Base-by-base conservation (phyloP, 1,140 invertebrate species). In the Holcopasites calliopsidis region DNA sequence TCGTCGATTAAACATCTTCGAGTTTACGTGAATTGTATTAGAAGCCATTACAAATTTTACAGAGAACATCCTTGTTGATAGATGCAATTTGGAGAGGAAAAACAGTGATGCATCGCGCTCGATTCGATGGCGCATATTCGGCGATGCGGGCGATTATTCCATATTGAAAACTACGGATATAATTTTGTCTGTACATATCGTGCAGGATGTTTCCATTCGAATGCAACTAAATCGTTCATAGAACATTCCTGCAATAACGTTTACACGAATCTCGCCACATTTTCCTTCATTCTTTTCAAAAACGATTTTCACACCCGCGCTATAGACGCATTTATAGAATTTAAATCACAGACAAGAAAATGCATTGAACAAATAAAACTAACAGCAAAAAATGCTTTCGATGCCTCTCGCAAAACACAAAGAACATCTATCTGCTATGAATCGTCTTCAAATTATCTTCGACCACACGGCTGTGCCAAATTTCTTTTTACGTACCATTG, bases 211-310 rank as follows among this genome's bases (percentile, higher is more conserved):
- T n/a, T n/a, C n/a, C n/a, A n/a, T n/a, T n/a, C n/a, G 38, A 16
- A 40, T 16, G 38, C 38, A 44, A 64, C 49, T 64, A 47, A 65
- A 65, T 65, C n/a, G 31, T 33, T 16, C 62, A 18, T 16, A 13
- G n/a, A n/a, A 64, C 47, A 49, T 47, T 62, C 42, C 60, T 62
- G 60, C 44, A 23, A 21, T 31, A 62, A 28, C 60, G 21, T 44
- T 44, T 62, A 47, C 60, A 47, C 40, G 11, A 16, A 28, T 10
- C 10, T 31, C 16, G 6, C 16, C 13, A 33, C 35, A 42, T 26
- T 62, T 16, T 40, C 16, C 16, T n/a, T n/a, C 21, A 58, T 35
- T 38, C 31, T 33, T 7, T 23, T 58, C 31, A n/a, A 58, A 38
- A 58, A 11, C 18, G 8, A 35, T n/a, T n/a, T n/a, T n/a, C 21